Conservation (phyloP, 2,888 invertebrate species). For the Stenodema calcarata region DNA sequence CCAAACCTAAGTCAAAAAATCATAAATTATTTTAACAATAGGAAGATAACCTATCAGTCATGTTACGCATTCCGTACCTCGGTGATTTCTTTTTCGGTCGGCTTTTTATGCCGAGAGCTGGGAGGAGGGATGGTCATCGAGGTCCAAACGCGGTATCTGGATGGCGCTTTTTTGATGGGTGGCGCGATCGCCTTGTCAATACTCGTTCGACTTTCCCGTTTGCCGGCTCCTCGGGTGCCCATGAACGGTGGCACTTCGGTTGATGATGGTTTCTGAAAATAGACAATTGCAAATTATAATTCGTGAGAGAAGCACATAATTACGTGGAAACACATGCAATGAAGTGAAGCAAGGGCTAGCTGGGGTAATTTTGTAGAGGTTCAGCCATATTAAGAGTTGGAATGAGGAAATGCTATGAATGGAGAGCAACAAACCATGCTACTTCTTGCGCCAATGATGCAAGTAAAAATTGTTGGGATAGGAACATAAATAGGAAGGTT, state of each 20-base stretch:
- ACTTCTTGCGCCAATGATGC: too few species aligned
- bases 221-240: slow-evolving; percentile 41
- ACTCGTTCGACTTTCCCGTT: slow-evolving; percentile 38
- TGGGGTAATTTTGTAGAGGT: too few species aligned
- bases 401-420: too few species aligned
- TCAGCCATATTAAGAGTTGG: too few species aligned
- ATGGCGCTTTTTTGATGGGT: slow-evolving; percentile 49
- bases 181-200: slow-evolving; percentile 37
- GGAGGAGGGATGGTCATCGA: slow-evolving; percentile 59
- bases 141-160: slow-evolving; percentile 74
- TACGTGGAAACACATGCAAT: neutral
- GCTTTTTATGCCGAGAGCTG: slow-evolving; percentile 70
- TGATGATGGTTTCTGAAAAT: neutral
- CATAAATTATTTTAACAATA: neutral
- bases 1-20: too few species aligned
- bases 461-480: too few species aligned
- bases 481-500: too few species aligned
- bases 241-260: slow-evolving; percentile 27
- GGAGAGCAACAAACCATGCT: too few species aligned
- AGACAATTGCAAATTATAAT: neutral
- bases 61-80: slow-evolving; percentile 67
- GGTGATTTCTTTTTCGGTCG: slow-evolving; percentile 80
- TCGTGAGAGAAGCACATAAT: neutral
- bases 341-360: neutral
- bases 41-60: neutral